Evolutionary conservation across 92 coral and sea anemone genomes (phyloP).

Genomic region (Scolanthus callimorphus): DNA sequence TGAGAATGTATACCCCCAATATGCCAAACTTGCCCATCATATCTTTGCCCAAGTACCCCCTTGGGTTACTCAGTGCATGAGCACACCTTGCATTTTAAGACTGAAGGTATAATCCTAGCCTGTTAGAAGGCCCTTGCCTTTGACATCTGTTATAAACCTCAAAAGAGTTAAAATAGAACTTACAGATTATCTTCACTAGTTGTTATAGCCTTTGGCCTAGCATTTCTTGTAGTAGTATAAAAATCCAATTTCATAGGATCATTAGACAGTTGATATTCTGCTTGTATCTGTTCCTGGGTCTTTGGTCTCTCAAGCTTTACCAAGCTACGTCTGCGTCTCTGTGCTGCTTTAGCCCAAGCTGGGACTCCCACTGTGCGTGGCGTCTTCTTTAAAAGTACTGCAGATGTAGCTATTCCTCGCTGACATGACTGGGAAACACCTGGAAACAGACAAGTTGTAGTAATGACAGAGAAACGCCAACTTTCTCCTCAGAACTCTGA

Average conservation of each 20-base stretch:
- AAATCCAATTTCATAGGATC: constrained; percentile 66
- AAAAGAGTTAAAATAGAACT: not conserved
- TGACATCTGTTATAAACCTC: not conserved
- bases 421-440: not conserved
- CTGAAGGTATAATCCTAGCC: too few relatives aligned
- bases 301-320: constrained; percentile 79
- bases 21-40: too few relatives aligned
- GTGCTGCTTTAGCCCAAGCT: constrained; percentile 98
- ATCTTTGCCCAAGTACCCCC: too few relatives aligned
- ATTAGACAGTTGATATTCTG: constrained; percentile 81
- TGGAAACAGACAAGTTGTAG: too few relatives aligned
- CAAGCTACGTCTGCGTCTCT: constrained; percentile 66
- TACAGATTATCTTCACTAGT: constrained; percentile 8
- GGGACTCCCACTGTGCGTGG: constrained; percentile 95
- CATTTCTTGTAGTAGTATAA: constrained; percentile 73
- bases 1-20: too few relatives aligned
- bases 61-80: too few relatives aligned
- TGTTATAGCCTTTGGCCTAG: constrained; percentile 3
- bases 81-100: too few relatives aligned
- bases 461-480: too few relatives aligned
- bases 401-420: constrained; percentile 49
- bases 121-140: too few relatives aligned
- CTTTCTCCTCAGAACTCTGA: too few relatives aligned
- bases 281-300: constrained; percentile 72
- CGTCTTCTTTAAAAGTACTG: constrained; percentile 52